These are phyloP conservation scores for Palythoa heliodiscus DNA, from an alignment of 92 coral and sea anemone species.

Conservation along the genomic window DNA sequence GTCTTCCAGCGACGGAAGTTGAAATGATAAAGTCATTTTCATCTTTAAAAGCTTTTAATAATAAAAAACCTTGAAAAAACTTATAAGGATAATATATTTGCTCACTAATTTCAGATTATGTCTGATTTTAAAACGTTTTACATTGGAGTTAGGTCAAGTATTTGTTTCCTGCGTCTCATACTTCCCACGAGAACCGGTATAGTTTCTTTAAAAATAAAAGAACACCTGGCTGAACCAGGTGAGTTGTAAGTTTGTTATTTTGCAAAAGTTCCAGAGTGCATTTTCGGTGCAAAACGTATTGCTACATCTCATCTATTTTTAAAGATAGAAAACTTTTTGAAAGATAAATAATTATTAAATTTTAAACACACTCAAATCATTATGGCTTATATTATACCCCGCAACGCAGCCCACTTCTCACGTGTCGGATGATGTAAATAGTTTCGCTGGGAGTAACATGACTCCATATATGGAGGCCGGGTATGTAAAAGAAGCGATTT, in stretches of 20 bases:
- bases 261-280: no score
- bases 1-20: no score
- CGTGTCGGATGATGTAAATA: constrained; percentile 37
- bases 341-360: background rate
- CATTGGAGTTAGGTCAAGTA: background rate
- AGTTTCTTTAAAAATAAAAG: background rate
- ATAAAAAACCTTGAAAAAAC: no score
- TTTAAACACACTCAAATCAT: background rate
- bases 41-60: no score
- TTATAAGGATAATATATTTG: no score
- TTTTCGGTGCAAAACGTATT: no score
- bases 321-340: no score
- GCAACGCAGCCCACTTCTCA: background rate
- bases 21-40: no score
- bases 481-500: constrained; percentile 36
- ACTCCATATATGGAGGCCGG: constrained; percentile 33
- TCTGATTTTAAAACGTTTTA: background rate
- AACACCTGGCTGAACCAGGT: background rate
- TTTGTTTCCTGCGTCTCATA: background rate
- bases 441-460: constrained; percentile 22
- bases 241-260: no score
- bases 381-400: background rate
- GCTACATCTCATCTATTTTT: no score
- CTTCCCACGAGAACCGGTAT: background rate
- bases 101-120: no score